Percentiles rank a stretch among this genome's conserved stretches.
phyloP scores from a whole-genome alignment of 2,113 vertebrate species.

The Elaphurus davidianus region DNA sequence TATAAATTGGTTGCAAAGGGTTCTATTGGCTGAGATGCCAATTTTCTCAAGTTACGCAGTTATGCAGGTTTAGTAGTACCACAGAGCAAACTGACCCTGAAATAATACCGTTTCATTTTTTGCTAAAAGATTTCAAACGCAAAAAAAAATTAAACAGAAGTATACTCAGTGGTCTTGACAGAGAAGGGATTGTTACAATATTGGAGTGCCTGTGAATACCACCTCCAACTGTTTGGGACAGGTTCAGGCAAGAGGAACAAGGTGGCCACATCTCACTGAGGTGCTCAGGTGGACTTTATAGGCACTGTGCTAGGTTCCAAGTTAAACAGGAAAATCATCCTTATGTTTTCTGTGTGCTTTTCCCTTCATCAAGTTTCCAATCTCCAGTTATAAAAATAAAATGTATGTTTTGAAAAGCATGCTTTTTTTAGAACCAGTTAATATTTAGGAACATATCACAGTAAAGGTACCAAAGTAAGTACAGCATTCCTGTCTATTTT shows the following conservation, averaged over 20 bases:
- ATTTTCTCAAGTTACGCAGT: background rate
- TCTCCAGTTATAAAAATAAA: background rate
- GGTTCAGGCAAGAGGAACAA: background rate
- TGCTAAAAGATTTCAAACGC: background rate
- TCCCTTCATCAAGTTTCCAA: background rate
- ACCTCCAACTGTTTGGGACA: background rate
- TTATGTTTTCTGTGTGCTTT: background rate
- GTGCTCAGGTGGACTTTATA: background rate
- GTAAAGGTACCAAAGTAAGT: background rate
- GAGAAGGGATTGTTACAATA: background rate
- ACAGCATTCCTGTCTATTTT: background rate
- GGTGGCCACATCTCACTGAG: background rate
- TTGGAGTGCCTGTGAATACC: background rate
- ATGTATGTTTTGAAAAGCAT: background rate
- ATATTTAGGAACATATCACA: background rate
- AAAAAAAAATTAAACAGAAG: background rate
- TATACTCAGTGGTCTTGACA: background rate
- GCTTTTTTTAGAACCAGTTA: background rate
- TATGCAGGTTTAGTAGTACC: background rate
- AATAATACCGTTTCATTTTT: background rate
- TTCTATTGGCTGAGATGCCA: background rate
- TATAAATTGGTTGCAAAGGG: constrained; percentile 24
- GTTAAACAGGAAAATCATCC: background rate
- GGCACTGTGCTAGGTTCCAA: background rate
- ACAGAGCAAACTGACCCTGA: background rate